phyloP scores from a whole-genome alignment of 2,888 invertebrate species.

The Troides helena region DNA sequence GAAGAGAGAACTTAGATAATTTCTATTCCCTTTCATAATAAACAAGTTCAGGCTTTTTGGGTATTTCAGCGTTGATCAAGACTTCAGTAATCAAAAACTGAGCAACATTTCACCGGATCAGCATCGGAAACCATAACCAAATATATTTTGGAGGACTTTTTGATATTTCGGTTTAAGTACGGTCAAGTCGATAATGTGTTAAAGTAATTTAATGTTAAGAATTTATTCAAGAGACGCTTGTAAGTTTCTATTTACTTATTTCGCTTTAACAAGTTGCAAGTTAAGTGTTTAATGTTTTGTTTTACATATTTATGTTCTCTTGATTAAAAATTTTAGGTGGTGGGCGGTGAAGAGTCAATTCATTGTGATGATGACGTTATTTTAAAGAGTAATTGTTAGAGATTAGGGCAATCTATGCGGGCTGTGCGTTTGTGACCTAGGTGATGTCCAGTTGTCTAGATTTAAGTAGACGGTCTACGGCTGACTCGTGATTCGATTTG shows the following conservation, averaged over 20 bases:
- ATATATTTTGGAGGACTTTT: conserved; percentile 71
- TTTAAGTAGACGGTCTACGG: conserved; percentile 56
- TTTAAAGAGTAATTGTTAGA: conserved; percentile 55
- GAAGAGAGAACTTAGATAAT: neutral
- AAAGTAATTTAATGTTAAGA: conserved; percentile 44
- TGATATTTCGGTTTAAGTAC: conserved; percentile 68
- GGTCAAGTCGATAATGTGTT: conserved; percentile 42
- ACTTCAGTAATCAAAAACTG: neutral
- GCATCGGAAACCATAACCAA: conserved; percentile 48
- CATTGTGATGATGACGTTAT: conserved; percentile 54
- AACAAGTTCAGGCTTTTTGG: neutral
- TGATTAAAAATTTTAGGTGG: neutral
- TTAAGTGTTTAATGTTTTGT: neutral
- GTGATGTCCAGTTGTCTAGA: conserved; percentile 43
- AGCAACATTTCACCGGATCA: neutral
- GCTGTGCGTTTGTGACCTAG: conserved; percentile 61
- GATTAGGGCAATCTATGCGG: conserved; percentile 64
- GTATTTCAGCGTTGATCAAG: neutral
- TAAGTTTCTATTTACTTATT: neutral
- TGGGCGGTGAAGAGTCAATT: conserved; percentile 50
- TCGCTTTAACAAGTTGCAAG: neutral
- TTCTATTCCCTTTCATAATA: neutral
- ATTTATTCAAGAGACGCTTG: conserved; percentile 56
- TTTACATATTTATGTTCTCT: too few relatives aligned
- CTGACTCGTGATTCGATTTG: conserved; percentile 33